Evolutionary conservation across 2,888 invertebrate species (phyloP), one percentile per base, ranked within the genome.

Genomic region (Galerucella pusilla): DNA sequence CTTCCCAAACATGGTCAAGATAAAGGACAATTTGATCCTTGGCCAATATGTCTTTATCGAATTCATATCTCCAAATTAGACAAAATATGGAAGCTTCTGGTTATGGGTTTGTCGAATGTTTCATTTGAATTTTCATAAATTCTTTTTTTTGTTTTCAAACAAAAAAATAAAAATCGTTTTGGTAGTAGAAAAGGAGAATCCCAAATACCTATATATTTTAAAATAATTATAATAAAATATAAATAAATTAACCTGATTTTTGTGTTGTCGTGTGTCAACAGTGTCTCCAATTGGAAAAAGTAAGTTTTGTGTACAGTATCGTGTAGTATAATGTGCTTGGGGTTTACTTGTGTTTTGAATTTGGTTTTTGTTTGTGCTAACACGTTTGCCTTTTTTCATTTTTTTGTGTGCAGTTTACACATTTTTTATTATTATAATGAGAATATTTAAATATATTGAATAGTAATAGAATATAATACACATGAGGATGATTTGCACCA

Each of bases 261-360:
- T 72, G 81, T 78, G 84, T 83, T 84, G 82, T 78, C 80, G 81
- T 86, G 82, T 81, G 83, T 77, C 84, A 81, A 83, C 85, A 87
- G 87, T 84, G 83, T 85, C 79, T 84, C 86, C 78, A 86, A 81
- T 84, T 87, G 87, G 87, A 87, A 84, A 83, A 87, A 87, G 88
- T 88, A 88, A 88, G 88, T 88, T 85, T 79, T 59, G 61, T 76
- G 73, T 78, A 74, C 57, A 75, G 72, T 75, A 68, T 75, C 54
- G n/a, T 54, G 63, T 73, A 70, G 64, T 35, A 67, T 59, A 61
- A 25, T 70, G 66, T 35, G 61, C 42, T 65, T 57, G 16, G 57
- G 20, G 66, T 59, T 65, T 72, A 35, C 25, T 59, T 66, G 57
- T 66, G 42, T 64, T 65, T 66, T 71, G n/a, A 71, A 20, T 52